These are phyloP conservation scores for Camponotus pennsylvanicus DNA, from an alignment of 1,140 invertebrate species.

Conservation along the genomic window DNA sequence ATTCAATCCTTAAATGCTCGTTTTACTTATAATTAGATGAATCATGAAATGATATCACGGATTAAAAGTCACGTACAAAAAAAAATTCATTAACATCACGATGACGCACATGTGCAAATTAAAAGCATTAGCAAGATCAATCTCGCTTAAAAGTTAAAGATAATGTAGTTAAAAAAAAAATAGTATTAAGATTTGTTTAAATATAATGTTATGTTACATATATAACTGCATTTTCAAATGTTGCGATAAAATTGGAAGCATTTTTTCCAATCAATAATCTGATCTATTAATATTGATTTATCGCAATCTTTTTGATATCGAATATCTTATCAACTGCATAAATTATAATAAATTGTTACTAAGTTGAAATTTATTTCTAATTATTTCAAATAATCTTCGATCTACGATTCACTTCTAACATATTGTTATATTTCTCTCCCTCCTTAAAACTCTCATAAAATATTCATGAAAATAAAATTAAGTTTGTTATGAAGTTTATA, in stretches of 20 bases:
- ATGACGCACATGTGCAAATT: neutral
- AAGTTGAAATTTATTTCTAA: slow-evolving; percentile 6
- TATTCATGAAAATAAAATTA: neutral
- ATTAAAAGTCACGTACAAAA: neutral
- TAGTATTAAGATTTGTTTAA: neutral
- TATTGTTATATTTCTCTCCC: too few relatives aligned
- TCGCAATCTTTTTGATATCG: neutral
- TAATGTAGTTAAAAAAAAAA: neutral
- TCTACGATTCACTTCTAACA: neutral
- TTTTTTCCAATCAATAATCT: neutral
- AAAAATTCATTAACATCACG: slow-evolving; percentile 31
- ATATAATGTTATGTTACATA: neutral
- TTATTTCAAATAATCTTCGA: neutral
- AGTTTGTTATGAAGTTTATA: neutral
- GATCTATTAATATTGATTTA: neutral
- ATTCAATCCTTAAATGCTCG: neutral
- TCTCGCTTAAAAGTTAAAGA: neutral
- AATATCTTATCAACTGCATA: neutral
- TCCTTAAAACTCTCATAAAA: neutral
- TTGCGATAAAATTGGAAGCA: neutral
- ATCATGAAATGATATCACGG: neutral
- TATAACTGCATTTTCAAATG: neutral
- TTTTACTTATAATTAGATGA: slow-evolving; percentile 22
- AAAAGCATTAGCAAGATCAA: neutral
- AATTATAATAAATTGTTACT: neutral